Conservation (phyloP, 2,888 invertebrate genomes). For the Calephelis perditalis region DNA sequence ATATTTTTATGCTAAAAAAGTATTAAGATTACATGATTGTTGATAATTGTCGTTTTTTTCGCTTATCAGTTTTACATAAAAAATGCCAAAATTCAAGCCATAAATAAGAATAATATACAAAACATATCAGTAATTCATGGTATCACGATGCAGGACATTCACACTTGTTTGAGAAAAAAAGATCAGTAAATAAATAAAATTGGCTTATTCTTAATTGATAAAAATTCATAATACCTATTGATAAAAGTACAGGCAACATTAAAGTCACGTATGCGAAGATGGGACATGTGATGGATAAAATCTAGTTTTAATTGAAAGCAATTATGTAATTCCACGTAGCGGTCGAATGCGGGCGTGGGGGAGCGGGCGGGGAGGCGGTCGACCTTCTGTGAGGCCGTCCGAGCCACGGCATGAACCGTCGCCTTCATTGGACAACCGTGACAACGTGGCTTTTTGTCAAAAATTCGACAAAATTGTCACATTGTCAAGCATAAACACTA, state of each 20-base stretch:
- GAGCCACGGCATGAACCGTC: conserved; percentile 35
- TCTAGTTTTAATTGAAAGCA: conserved; percentile 70
- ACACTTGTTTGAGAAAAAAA: background rate
- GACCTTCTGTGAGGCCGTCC: conserved; percentile 75
- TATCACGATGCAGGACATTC: too few relatives aligned
- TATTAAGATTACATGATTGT: too few relatives aligned
- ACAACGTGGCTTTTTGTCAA: too few relatives aligned
- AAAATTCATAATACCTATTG: conserved; percentile 1
- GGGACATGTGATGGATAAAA: conserved; percentile 42
- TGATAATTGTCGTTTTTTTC: too few relatives aligned
- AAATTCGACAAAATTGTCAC: too few relatives aligned
- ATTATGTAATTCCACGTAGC: conserved; percentile 75
- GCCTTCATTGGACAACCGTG: conserved; percentile 14
- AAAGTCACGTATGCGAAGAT: conserved; percentile 37
- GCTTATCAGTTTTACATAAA: too few relatives aligned
- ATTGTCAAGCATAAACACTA: too few relatives aligned
- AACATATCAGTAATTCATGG: too few relatives aligned
- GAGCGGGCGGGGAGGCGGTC: conserved; percentile 50
- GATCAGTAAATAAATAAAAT: conserved; percentile 7
- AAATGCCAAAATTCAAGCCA: too few relatives aligned
- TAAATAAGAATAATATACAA: too few relatives aligned
- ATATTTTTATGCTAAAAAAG: too few relatives aligned
- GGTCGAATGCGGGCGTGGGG: conserved; percentile 45
- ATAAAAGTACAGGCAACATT: background rate
- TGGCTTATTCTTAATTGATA: background rate